phyloP scores from a whole-genome alignment of 2,888 invertebrate species.

The Tethea ocularis region DNA sequence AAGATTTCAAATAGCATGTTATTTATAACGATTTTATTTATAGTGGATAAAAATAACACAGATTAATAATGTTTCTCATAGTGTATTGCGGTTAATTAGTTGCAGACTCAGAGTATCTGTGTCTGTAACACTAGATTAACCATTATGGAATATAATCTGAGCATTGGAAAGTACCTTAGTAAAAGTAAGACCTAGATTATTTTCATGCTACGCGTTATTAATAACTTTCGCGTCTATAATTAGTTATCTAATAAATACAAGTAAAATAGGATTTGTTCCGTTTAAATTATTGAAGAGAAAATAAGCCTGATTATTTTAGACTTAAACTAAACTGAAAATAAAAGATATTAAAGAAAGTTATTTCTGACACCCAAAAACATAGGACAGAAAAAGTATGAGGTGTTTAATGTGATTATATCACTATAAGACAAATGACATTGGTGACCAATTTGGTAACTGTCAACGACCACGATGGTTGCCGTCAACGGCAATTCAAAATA shows the following conservation, averaged over 20 bases:
- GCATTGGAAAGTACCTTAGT: neutral
- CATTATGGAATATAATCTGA: neutral
- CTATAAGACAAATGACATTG: slow-evolving; percentile 16
- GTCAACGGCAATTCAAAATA: slow-evolving; percentile 40
- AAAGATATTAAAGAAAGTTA: neutral
- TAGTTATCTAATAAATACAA: neutral
- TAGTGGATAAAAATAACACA: neutral
- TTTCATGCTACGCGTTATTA: neutral
- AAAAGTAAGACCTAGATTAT: neutral
- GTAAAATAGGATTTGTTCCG: no score
- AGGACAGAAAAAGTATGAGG: neutral
- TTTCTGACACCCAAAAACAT: neutral
- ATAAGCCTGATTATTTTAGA: no score
- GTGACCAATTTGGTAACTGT: slow-evolving; percentile 29
- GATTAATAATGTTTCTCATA: neutral
- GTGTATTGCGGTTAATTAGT: neutral
- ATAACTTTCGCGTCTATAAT: neutral
- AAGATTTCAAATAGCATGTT: neutral
- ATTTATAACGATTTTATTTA: neutral
- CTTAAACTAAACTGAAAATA: no score
- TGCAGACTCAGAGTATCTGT: neutral
- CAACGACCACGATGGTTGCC: slow-evolving; percentile 32
- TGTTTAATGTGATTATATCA: neutral
- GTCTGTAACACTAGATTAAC: neutral
- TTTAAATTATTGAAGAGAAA: no score